These are phyloP conservation scores for Rhopalosiphum maidis DNA, from an alignment of 1,140 invertebrate genomes.

Conservation along the genomic window DNA sequence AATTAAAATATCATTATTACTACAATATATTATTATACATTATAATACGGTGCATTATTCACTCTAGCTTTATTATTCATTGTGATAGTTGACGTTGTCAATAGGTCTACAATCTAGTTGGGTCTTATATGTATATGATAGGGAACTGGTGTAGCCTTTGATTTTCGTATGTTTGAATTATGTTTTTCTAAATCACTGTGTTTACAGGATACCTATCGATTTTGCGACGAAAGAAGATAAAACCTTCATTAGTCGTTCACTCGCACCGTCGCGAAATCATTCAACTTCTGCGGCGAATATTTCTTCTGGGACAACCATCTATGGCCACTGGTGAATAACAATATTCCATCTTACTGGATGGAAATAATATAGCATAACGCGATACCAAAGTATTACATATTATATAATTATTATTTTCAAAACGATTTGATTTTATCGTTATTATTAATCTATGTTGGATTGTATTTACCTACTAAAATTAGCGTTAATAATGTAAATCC, in stretches of 20 bases:
- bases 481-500: neutral
- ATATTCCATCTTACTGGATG: neutral
- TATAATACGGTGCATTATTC: neutral
- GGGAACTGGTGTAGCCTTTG: neutral
- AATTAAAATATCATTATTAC: neutral
- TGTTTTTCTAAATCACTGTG: neutral
- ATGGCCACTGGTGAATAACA: neutral
- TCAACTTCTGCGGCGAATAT: neutral
- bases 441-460: conserved; percentile 21
- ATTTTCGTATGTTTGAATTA: neutral
- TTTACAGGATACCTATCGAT: neutral
- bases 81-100: neutral
- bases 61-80: neutral
- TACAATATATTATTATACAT: neutral
- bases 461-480: conserved; percentile 44
- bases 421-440: conserved; percentile 17
- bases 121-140: neutral
- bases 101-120: neutral
- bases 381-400: conserved; percentile 37
- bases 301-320: neutral
- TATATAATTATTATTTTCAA: neutral
- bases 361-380: conserved; percentile 3
- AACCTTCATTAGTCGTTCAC: neutral
- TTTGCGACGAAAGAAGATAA: neutral
- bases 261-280: neutral